phyloP scores from a whole-genome alignment of 2,888 invertebrate genomes.

The Dione juno region DNA sequence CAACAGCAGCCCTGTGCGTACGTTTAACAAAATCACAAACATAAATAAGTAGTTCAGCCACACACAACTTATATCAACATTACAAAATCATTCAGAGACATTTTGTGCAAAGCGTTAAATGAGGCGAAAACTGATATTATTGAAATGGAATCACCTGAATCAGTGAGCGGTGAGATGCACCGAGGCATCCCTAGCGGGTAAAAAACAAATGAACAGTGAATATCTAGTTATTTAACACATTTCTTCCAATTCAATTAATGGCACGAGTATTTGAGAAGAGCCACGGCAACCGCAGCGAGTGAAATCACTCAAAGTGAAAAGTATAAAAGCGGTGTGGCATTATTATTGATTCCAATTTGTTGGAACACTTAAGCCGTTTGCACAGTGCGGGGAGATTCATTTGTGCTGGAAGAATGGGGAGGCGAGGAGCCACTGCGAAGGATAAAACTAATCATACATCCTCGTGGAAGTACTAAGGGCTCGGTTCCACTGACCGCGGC shows the following conservation, averaged over 20 bases:
- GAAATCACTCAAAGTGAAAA: conserved; percentile 34
- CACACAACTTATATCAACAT: neutral
- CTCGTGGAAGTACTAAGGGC: conserved; percentile 55
- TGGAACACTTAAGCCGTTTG: conserved; percentile 54
- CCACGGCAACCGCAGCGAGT: conserved; percentile 25
- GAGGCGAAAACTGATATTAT: conserved; percentile 23
- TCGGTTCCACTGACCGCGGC: conserved; percentile 38
- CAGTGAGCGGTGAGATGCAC: conserved; percentile 28
- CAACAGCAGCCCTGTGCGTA: conserved; percentile 62
- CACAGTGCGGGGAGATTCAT: conserved; percentile 60
- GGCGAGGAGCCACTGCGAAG: conserved; percentile 56
- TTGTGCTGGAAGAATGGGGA: conserved; percentile 68
- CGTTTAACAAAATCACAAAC: conserved; percentile 67
- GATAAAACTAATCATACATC: conserved; percentile 82
- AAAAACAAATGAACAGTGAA: conserved; percentile 38
- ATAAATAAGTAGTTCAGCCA: conserved; percentile 30
- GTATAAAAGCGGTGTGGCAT: conserved; percentile 43
- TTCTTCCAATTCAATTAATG: conserved; percentile 41
- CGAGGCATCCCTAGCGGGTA: conserved; percentile 34
- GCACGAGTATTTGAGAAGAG: conserved; percentile 34
- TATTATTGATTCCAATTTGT: conserved; percentile 56
- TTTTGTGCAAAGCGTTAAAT: conserved; percentile 9
- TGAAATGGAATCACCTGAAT: conserved; percentile 25
- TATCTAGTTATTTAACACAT: conserved; percentile 41
- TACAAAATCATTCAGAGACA: conserved; percentile 5